Conservation (phyloP, 1,140 invertebrate species). For the Camponotus vicinus region DNA sequence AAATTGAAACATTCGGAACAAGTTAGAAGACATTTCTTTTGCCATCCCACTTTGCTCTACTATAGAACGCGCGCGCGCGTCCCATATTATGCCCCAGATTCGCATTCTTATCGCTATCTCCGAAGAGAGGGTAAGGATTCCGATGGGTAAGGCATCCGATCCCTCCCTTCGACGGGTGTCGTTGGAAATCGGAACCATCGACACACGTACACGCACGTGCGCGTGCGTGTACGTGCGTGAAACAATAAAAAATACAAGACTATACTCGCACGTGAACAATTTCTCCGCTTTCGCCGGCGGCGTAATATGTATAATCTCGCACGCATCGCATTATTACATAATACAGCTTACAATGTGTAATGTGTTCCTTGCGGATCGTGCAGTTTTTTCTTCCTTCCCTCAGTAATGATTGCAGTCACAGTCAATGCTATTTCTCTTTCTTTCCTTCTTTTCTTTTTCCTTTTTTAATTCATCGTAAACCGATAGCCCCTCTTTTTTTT, state of each 20-base stretch:
- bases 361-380: slow-evolving; percentile 60
- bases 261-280: slow-evolving; percentile 64
- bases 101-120: too few species aligned
- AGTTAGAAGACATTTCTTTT: slow-evolving; percentile 77
- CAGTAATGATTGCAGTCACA: slow-evolving; percentile 86
- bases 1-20: slow-evolving; percentile 73
- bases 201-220: slow-evolving; percentile 6
- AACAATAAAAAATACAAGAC: slow-evolving; percentile 65
- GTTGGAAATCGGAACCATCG: slow-evolving; percentile 4
- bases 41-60: slow-evolving; percentile 72
- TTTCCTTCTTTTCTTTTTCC: slow-evolving; percentile 23
- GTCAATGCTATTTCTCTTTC: slow-evolving; percentile 76
- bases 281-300: slow-evolving; percentile 21
- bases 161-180: slow-evolving; percentile 17
- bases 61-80: slow-evolving; percentile 12
- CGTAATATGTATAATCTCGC: slow-evolving; percentile 24
- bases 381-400: slow-evolving; percentile 70
- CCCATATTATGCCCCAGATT: too few species aligned
- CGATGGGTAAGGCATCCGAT: too few species aligned
- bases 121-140: neutral
- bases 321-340: slow-evolving; percentile 35
- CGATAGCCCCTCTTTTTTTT: slow-evolving; percentile 59
- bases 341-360: slow-evolving; percentile 60
- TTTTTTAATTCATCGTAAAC: slow-evolving; percentile 32
- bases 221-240: slow-evolving; percentile 1